Evolutionary conservation across 2,888 invertebrate genomes (phyloP), one percentile per base, ranked within the genome.

Genomic region (Aphidius colemani): DNA sequence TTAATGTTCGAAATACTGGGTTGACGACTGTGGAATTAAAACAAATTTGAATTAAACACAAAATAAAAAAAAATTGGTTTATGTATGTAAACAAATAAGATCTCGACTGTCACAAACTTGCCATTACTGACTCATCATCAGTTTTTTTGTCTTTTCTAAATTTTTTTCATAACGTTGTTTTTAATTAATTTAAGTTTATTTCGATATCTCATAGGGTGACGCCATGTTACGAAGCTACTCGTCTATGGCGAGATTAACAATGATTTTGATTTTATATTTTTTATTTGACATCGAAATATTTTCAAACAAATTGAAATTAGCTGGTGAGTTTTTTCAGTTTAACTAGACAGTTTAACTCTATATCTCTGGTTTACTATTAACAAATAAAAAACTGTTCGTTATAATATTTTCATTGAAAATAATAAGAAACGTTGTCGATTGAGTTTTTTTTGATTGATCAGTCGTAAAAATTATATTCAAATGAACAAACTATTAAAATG

Each of bases 171-270:
- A 30, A 3, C 4, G 4, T 30, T 30, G 30, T 30, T 30, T 30
- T 30, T 30, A 30, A 3, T 30, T 13, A 13, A 13, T 13, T 13
- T 13, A 1, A 13, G 13, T 13, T 30, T 30, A 5, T 30, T 30
- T 30, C 55, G 55, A 46, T 53, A 40, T 48, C 10, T 45, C 43
- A 41, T 41, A 44, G 11, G 60, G 53, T 58, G 78, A 77, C 79
- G 80, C 81, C 80, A 81, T 81, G 81, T 78, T 78, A 74, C 74
- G 70, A 73, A 72, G 72, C 73, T 72, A 74, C 74, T 72, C 73
- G 74, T 77, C 74, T 71, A 78, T 75, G 73, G 74, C 73, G 71
- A 72, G 68, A 57, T 46, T 57, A 46, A 39, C 57, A 57, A 46
- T 73, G 72, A 74, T 70, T 68, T 70, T 67, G 61, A 66, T 74